Percentiles rank a stretch among this genome's conserved stretches.
Conservation (phyloP, 2,797 vertebrate species). For the Sitta carolinensis region DNA sequence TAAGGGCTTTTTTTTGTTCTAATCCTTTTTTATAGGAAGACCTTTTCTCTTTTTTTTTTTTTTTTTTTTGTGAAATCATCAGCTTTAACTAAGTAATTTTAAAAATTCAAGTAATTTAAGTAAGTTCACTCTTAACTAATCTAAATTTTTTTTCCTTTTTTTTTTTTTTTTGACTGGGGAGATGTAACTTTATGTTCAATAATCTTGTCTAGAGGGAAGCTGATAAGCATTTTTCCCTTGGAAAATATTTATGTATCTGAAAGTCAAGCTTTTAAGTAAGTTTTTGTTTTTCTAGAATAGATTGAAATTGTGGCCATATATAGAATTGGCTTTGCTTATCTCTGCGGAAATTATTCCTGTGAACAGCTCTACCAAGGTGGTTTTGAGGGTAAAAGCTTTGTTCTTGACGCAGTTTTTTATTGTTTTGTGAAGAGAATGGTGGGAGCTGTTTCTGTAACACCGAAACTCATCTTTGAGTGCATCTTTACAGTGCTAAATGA, state of each 20-base stretch:
- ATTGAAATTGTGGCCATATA: not conserved
- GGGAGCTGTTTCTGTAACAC: not conserved
- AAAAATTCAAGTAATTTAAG: not conserved
- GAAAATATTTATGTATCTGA: not conserved
- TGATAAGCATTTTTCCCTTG: not conserved
- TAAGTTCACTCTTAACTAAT: not conserved
- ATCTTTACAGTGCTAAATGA: not conserved
- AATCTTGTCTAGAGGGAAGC: not conserved
- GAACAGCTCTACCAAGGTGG: not conserved
- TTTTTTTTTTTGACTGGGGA: not conserved
- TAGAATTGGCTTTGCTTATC: slow-evolving; percentile 27
- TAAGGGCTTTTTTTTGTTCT: not conserved
- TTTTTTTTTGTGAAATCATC: too few relatives aligned
- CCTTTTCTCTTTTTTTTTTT: not conserved
- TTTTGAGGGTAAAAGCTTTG: slow-evolving; percentile 36
- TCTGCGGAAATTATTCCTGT: not conserved
- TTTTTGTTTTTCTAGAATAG: not conserved
- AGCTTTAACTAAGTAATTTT: not conserved
- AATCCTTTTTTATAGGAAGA: not conserved
- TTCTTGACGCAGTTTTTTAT: not conserved
- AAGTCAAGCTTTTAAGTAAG: not conserved
- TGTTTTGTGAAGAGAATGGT: not conserved
- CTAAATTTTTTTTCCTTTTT: not conserved
- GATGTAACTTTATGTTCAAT: not conserved
- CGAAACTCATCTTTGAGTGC: not conserved